A percentile compares a stretch with the other conserved stretches of the same genome.
phyloP scores from a whole-genome alignment of 1,140 invertebrate species.

The Tetranychus urticae region DNA sequence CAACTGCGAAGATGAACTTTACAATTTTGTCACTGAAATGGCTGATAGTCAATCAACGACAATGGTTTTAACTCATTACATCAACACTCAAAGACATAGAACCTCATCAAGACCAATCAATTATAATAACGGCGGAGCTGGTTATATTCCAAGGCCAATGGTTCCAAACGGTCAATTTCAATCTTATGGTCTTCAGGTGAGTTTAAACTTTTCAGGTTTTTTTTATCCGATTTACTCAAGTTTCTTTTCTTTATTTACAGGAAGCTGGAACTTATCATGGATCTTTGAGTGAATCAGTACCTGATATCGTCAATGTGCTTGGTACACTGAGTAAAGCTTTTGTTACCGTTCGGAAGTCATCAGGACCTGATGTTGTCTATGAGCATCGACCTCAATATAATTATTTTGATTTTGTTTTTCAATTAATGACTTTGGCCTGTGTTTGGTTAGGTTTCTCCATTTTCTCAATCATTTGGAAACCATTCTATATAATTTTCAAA shows the following conservation, averaged over 20 bases:
- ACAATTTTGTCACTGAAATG: neutral
- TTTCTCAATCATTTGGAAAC: neutral
- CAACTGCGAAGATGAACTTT: neutral
- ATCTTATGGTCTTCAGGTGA: neutral
- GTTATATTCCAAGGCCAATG: neutral
- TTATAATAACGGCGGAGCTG: neutral
- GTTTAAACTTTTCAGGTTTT: neutral
- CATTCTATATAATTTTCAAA: conserved; percentile 1
- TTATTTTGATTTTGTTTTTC: neutral
- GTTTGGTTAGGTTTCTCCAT: conserved; percentile 1
- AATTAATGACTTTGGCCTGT: neutral
- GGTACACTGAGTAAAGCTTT: neutral
- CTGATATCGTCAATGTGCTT: neutral
- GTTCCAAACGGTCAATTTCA: neutral
- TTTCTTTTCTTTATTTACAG: neutral
- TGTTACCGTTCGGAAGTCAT: conserved; percentile 1
- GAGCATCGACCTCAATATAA: neutral
- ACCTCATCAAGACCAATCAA: neutral
- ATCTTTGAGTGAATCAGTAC: neutral
- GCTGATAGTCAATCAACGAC: neutral
- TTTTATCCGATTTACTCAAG: neutral
- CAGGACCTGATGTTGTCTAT: neutral
- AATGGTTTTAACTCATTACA: neutral
- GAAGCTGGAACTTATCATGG: neutral
- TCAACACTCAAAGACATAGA: neutral